Percentiles rank a stretch among this genome's conserved stretches.
These are phyloP conservation scores for Apodemus sylvaticus DNA, from an alignment of 2,113 vertebrate species.

Conservation along the genomic window DNA sequence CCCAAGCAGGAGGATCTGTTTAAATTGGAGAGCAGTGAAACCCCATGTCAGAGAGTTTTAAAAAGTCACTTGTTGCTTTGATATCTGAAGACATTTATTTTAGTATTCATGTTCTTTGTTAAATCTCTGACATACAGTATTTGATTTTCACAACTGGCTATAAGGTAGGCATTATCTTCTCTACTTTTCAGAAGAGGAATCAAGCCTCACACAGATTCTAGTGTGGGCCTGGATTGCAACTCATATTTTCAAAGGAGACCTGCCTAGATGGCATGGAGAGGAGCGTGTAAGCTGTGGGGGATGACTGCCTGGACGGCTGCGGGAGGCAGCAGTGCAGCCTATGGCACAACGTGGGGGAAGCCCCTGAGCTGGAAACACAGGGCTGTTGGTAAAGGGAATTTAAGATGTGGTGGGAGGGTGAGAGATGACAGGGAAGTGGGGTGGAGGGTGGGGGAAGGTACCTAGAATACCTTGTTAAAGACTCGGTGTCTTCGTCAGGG, in stretches of 20 bases:
- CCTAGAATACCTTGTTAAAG: constrained; percentile 48
- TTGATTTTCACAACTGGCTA: background rate
- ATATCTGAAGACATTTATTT: constrained; percentile 15
- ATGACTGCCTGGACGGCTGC: background rate
- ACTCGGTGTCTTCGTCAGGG: no score
- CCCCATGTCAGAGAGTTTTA: background rate
- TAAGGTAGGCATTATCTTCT: background rate
- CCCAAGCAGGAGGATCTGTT: background rate
- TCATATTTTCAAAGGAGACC: constrained; percentile 44
- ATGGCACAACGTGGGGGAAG: background rate
- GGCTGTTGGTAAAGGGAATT: background rate
- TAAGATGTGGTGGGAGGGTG: background rate
- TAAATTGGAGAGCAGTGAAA: background rate
- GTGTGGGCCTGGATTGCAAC: background rate
- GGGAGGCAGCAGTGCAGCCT: background rate
- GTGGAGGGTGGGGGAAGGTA: background rate
- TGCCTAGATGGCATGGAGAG: constrained; percentile 21
- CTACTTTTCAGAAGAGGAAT: constrained; percentile 5
- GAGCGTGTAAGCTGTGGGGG: constrained; percentile 20
- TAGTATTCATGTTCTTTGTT: constrained; percentile 15
- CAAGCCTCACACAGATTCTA: background rate
- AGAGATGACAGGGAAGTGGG: background rate
- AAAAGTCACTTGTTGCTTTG: background rate
- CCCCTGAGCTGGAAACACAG: background rate
- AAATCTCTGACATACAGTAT: background rate